These are phyloP conservation scores for Pheucticus melanocephalus DNA, from an alignment of 2,113 vertebrate genomes.

Conservation along the genomic window DNA sequence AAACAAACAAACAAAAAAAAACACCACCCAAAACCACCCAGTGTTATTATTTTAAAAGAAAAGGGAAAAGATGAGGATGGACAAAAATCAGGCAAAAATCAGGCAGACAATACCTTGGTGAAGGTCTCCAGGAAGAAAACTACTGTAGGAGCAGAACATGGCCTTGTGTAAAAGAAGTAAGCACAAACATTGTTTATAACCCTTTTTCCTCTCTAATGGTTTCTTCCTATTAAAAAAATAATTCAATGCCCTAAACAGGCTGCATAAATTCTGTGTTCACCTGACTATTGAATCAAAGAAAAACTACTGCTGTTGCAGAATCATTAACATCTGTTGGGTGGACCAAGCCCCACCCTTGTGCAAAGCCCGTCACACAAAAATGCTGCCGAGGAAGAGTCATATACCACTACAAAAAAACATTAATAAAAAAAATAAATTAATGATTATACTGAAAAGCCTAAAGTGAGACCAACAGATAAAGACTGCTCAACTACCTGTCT, in stretches of 20 bases:
- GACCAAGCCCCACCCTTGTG: not conserved
- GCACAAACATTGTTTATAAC: not conserved
- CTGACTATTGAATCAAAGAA: not conserved
- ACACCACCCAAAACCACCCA: rapidly evolving
- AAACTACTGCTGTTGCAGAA: not conserved
- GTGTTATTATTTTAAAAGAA: not conserved
- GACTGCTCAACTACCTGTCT: not conserved
- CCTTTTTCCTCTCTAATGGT: not conserved
- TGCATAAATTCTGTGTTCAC: not conserved
- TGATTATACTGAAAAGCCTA: not conserved
- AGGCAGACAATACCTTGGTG: not conserved
- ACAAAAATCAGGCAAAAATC: not conserved
- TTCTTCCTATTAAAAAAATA: not conserved
- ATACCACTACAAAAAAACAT: not conserved
- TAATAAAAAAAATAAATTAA: not conserved
- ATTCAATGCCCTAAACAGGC: not conserved
- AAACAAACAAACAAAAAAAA: too few relatives aligned
- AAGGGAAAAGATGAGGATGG: not conserved
- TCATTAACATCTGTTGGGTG: not conserved
- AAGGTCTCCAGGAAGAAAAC: not conserved
- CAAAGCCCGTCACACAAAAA: not conserved
- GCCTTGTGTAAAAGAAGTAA: not conserved
- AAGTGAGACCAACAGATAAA: not conserved
- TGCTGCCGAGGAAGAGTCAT: not conserved
- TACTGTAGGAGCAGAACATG: not conserved